Base-by-base conservation (phyloP, 2,113 vertebrate species). In the Halcyon malimbica region DNA sequence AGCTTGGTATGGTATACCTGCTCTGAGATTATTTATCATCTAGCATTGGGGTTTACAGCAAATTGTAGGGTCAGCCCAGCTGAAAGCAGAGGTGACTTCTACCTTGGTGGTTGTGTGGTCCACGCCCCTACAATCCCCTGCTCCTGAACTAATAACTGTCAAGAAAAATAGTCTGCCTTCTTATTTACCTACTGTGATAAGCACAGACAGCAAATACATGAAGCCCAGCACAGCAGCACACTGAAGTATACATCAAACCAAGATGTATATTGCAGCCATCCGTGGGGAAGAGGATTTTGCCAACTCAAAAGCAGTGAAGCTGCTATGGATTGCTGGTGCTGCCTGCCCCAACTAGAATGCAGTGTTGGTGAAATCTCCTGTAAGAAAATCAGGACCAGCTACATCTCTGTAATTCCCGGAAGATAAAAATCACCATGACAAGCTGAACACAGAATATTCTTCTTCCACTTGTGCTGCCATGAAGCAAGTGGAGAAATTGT, bases 1-100 rank as follows among this genome's bases (percentile, higher is more conserved):
- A 78, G 20, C 15, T 16, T 46, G 24, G 2, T 1, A 0, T 25
- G 16, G 4, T n/a, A 33, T 11, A 10, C 19, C 26, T 56, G 24
- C 28, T 50, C 23, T 3, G 2, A 57, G 12, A n/a, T n/a, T 84
- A 18, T 19, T 54, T 73, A 46, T 46, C 17, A 3, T 35, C 7
- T 33, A 29, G 5, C 1, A 13, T 5, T 78, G 3, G 10, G 16
- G 3, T 18, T 84, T 57, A 44, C 14, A 13, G 26, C 21, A 90
- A 90, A 53, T 11, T n/a, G n/a, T 28, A 73, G 42, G 3, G 10
- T 81, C 29, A 84, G 33, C 11, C 39, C 26, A 48, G 13, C 26
- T 83, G 28, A 65, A 37, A 51, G 13, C 31, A 42, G 23, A 4
- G 5, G 2, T 67, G 39, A 18, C 46, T 73, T 60, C 64, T 76